Evolutionary conservation across 2,113 vertebrate species (phyloP), one percentile per base, ranked within the genome.

Genomic region (Dascyllus trimaculatus): DNA sequence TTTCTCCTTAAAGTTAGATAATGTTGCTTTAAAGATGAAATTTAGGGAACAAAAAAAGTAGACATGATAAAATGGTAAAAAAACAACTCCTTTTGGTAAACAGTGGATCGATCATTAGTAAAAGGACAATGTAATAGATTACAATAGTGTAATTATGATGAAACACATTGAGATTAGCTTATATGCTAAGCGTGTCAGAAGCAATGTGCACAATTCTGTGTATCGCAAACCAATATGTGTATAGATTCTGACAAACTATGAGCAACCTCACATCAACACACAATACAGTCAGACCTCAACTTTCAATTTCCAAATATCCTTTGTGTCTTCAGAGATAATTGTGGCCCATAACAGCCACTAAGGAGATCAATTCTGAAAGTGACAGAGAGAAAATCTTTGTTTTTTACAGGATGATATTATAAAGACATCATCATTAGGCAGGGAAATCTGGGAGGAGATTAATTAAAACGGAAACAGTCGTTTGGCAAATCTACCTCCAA

Each of bases 381-480:
- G 56, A 70, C 43, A 53, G 26, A n/a, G 15, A 25, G 19, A 35
- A 29, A 61, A 46, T 52, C 21, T 72, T 54, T 46, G 46, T 48
- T 70, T 59, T 48, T 82, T 22, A 43, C 4, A 46, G 61, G 54
- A 76, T 32, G 21, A 65, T 43, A 74, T 49, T 62, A 85, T 49
- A 63, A 87, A 85, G 78, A 76, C 83, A 83, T 84, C 46, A 61
- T 52, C 54, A 43, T 66, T 79, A 82, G 69, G 82, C 75, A 75
- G 52, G 48, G 1, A 15, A 80, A 80, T 70, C 68, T 80, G 19
- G 32, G 59, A 74, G 53, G 78, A 86, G 67, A 87, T 82, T 69
- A 79, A 79, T 82, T 81, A 72, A 84, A 85, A 87, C 35, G 82
- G 80, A 84, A 85, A 71, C 59, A 35, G 43, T 48, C 54, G 62